phyloP scores from a whole-genome alignment of 2,888 invertebrate genomes.

The Temnothorax ravouxi region DNA sequence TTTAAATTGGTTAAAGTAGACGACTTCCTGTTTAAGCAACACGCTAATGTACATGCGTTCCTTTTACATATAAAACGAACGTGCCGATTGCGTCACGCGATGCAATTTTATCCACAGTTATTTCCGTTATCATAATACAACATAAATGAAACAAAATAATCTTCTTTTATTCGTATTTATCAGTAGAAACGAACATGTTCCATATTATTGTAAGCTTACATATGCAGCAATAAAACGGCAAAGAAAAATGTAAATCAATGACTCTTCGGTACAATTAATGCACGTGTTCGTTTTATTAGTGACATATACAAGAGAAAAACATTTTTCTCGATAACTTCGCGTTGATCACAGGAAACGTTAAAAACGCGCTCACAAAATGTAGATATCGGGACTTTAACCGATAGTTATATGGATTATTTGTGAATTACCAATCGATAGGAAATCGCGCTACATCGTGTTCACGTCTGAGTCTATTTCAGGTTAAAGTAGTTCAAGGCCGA shows the following conservation, averaged over 20 bases:
- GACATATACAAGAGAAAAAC: neutral
- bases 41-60: neutral
- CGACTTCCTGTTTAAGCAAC: slow-evolving; percentile 65
- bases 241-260: neutral
- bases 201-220: neutral
- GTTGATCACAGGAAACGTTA: neutral
- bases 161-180: neutral
- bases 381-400: neutral
- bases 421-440: neutral
- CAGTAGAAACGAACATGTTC: neutral
- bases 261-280: neutral
- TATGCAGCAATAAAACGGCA: neutral
- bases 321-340: neutral
- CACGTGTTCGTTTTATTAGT: neutral
- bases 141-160: neutral
- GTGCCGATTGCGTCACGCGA: neutral
- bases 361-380: neutral
- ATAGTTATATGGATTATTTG: slow-evolving; percentile 5
- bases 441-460: neutral
- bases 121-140: neutral
- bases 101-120: slow-evolving; percentile 3
- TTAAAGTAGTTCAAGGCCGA: slow-evolving; percentile 49
- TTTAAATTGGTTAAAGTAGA: slow-evolving; percentile 68
- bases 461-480: neutral
- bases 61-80: neutral